Evolutionary conservation across 2,797 vertebrate genomes (phyloP), one percentile per base, ranked within the genome.

Genomic region (Galaxias olidus): DNA sequence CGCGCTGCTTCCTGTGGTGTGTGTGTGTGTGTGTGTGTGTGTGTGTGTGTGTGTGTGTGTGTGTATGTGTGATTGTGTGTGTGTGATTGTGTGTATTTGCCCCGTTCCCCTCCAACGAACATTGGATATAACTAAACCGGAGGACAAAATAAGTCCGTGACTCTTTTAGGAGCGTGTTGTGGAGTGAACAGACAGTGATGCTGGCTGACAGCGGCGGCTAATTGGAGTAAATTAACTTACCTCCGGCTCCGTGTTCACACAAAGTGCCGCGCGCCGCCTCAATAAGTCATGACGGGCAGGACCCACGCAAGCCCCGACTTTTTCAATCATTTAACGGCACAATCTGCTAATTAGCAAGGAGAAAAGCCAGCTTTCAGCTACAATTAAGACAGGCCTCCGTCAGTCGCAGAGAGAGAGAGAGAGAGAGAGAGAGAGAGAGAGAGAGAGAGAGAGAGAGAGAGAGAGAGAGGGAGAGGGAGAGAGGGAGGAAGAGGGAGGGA

Each of bases 291-390:
- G 91, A 91, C 89, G 83, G 79, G 79, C 83, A 75, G 87, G 85
- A 82, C 85, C 87, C 68, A 76, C 74, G 87, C 85, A 82, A 90
- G 85, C 88, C 87, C 90, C 12, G 86, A 90, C 89, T 91, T 90
- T 92, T 90, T 93, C 88, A 92, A 94, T 94, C 92, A 94, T 94
- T 94, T 93, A 94, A 88, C 85, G 90, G 85, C 53, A 82, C 90
- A 90, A 92, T 92, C 90, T 92, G 90, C 91, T 94, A 93, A 94
- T 93, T 92, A 94, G 91, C 89, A 72, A 79, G 74, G 81, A 88
- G 87, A 90, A 82, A 90, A 84, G 86, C 79, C 83, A 73, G 89
- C 89, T 92, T 92, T 92, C 92, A 91, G 90, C 86, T 86, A 89
- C 89, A 90, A 90, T 89, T 90, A 92, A 89, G 89, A 92, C 13